Evolutionary conservation across 2,113 vertebrate genomes (phyloP).

Genomic region (Heptranchias perlo): DNA sequence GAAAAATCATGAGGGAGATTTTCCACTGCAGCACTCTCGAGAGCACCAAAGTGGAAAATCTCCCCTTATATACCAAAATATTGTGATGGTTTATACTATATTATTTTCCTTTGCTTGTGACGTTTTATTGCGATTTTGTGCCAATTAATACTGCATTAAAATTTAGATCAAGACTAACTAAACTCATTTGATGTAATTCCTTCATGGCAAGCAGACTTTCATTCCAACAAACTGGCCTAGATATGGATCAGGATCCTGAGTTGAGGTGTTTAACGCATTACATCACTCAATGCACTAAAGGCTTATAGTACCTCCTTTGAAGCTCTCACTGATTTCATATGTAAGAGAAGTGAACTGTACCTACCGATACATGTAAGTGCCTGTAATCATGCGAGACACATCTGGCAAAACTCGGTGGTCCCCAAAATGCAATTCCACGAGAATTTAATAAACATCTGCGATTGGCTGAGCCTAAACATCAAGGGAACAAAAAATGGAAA

Average conservation of each 20-base stretch:
- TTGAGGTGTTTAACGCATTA: background rate
- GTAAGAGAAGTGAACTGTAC: slow-evolving; percentile 43
- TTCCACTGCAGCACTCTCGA: background rate
- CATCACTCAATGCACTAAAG: background rate
- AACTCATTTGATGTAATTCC: background rate
- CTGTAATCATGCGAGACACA: slow-evolving; percentile 95
- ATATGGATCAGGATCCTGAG: background rate
- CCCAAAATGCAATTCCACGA: slow-evolving; percentile 94
- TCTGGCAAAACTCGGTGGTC: slow-evolving; percentile 94
- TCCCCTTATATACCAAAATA: background rate
- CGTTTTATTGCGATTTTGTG: background rate
- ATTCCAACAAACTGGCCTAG: background rate
- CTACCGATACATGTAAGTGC: slow-evolving; percentile 91
- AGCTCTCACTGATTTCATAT: background rate
- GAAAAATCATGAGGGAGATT: background rate
- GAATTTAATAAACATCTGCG: slow-evolving; percentile 94
- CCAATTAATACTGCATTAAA: background rate
- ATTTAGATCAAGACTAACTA: background rate
- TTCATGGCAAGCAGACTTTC: background rate
- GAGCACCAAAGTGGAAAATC: background rate
- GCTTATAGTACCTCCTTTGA: background rate
- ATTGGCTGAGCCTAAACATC: slow-evolving; percentile 82
- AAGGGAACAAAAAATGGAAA: background rate
- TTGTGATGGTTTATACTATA: background rate
- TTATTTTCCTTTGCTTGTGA: background rate